A percentile compares a stretch with the other conserved stretches of the same genome.
Conservation (phyloP, 2,113 vertebrate genomes). For the Leuciscus idus region DNA sequence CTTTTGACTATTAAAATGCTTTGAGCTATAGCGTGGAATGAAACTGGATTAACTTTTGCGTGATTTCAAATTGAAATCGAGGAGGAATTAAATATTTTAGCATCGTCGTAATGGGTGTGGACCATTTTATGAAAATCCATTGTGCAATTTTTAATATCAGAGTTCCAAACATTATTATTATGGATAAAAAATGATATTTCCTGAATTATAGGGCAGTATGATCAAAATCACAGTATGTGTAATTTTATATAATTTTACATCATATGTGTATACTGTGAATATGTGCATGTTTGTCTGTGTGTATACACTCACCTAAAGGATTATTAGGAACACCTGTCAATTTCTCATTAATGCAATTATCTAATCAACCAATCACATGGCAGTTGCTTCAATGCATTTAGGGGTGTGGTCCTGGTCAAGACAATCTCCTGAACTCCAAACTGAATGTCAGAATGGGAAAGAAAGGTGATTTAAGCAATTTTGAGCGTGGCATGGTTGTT, state of each 20-base stretch:
- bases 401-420: too few species aligned
- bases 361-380: too few species aligned
- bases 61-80: background rate
- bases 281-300: too few species aligned
- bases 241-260: background rate
- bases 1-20: conserved; percentile 18
- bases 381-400: too few species aligned
- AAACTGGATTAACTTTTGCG: background rate
- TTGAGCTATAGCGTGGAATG: background rate
- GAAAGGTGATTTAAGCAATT: too few species aligned
- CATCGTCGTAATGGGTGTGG: background rate
- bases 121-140: background rate
- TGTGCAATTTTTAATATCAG: background rate
- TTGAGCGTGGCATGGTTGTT: too few species aligned
- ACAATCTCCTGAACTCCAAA: too few species aligned
- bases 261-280: too few species aligned
- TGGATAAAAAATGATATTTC: background rate
- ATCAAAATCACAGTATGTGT: background rate
- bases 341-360: too few species aligned
- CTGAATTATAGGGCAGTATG: background rate
- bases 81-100: background rate
- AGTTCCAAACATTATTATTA: conserved; percentile 13
- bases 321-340: too few species aligned
- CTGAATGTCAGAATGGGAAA: too few species aligned
- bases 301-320: too few species aligned